Percentiles rank a stretch among this genome's conserved stretches.
Conservation (phyloP, 2,113 vertebrate genomes). For the Bostrychus sinensis region DNA sequence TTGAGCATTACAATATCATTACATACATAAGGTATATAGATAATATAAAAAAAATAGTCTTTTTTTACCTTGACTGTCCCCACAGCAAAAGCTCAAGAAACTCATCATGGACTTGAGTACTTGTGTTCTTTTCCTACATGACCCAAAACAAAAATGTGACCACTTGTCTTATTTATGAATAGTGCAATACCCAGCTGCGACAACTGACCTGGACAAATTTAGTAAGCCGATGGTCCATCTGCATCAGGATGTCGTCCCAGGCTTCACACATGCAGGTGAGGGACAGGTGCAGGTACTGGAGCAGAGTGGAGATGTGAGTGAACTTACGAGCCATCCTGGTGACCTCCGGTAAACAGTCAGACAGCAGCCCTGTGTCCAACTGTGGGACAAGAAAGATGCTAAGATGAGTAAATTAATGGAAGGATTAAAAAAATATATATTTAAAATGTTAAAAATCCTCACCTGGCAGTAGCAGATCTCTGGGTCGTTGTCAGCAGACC, state of each 20-base stretch:
- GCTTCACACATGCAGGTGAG: conserved; percentile 98
- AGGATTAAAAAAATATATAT: neutral
- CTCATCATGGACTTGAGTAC: conserved; percentile 96
- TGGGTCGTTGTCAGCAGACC: conserved; percentile 67
- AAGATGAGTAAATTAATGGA: neutral
- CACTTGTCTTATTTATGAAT: neutral
- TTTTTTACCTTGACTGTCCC: conserved; percentile 93
- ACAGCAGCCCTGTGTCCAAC: conserved; percentile 93
- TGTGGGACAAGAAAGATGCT: conserved; percentile 57
- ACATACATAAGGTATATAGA: neutral
- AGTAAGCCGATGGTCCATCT: conserved; percentile 97
- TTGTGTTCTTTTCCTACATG: conserved; percentile 93
- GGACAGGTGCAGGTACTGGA: conserved; percentile 95
- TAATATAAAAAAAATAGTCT: neutral
- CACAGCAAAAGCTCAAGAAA: conserved; percentile 96
- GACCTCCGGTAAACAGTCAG: conserved; percentile 92
- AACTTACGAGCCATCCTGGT: conserved; percentile 98
- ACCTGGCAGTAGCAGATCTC: conserved; percentile 92
- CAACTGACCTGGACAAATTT: conserved; percentile 94
- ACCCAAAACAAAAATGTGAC: neutral
- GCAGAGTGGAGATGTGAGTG: conserved; percentile 95
- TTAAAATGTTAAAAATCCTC: conserved; percentile 3
- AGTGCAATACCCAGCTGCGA: neutral
- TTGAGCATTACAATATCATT: conserved; percentile 3
- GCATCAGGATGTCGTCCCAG: conserved; percentile 97